phyloP scores from a whole-genome alignment of 1,140 invertebrate species.

The Ridgeia piscesae region DNA sequence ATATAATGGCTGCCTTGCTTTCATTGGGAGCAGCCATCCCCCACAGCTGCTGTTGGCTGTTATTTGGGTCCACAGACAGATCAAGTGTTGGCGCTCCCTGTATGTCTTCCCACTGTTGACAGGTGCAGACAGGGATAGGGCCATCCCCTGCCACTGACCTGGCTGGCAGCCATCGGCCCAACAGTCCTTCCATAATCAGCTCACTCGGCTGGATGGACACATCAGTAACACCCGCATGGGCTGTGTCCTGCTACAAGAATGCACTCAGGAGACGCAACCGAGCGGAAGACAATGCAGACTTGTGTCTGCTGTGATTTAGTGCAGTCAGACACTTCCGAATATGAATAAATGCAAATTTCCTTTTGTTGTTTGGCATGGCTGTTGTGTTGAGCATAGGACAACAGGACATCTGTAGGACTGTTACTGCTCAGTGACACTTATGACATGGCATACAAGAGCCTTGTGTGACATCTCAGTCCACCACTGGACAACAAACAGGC shows the following conservation, averaged over 20 bases:
- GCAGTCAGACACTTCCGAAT: neutral
- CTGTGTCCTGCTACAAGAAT: neutral
- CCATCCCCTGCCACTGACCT: neutral
- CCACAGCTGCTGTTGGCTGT: neutral
- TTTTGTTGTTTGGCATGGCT: neutral
- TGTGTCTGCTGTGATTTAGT: neutral
- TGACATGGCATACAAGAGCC: neutral
- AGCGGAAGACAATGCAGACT: neutral
- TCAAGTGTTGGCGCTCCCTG: neutral
- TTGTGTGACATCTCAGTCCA: neutral
- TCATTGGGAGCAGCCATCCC: neutral
- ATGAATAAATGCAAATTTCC: neutral
- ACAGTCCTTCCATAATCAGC: neutral
- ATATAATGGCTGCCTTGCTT: neutral
- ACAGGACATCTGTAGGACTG: neutral
- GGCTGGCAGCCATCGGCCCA: neutral
- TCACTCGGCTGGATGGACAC: neutral
- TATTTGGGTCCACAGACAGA: neutral
- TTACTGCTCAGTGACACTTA: neutral
- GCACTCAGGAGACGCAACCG: neutral
- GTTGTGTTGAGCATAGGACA: neutral
- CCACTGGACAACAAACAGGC: too few relatives aligned
- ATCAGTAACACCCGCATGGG: neutral
- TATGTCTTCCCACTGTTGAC: neutral
- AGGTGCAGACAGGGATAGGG: neutral